Percentiles rank a stretch among this genome's conserved stretches.
Evolutionary conservation across 92 coral and sea anemone genomes (phyloP).

Genomic region (Bergia sp.): DNA sequence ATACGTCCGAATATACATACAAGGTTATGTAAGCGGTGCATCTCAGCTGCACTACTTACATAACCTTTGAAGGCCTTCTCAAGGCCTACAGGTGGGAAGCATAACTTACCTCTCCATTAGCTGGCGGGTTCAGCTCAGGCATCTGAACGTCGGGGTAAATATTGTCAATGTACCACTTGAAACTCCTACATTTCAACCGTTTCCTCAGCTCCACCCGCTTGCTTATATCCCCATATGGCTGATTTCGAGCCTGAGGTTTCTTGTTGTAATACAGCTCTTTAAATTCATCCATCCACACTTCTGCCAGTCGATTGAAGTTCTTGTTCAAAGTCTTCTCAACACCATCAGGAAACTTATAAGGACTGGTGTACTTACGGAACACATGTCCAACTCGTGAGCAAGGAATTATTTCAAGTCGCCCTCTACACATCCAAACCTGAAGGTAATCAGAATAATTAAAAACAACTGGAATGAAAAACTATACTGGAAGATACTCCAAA

Average conservation of each 20-base stretch:
- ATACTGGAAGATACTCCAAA: too few species aligned
- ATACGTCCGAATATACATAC: too few species aligned
- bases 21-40: too few species aligned
- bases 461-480: too few species aligned
- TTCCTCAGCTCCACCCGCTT: slow-evolving; percentile 80
- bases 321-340: slow-evolving; percentile 93
- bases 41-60: too few species aligned
- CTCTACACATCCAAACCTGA: slow-evolving; percentile 99
- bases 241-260: slow-evolving; percentile 92
- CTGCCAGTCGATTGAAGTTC: slow-evolving; percentile 96
- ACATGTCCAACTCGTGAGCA: slow-evolving; percentile 99
- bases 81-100: background rate
- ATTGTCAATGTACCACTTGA: slow-evolving; percentile 98
- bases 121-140: slow-evolving; percentile 98
- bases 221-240: slow-evolving; percentile 91
- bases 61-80: too few species aligned
- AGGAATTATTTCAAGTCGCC: slow-evolving; percentile 94
- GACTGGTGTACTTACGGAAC: slow-evolving; percentile 94
- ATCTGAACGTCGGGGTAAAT: slow-evolving; percentile 97
- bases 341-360: slow-evolving; percentile 97
- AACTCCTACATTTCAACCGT: slow-evolving; percentile 81
- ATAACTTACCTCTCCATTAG: slow-evolving; percentile 88
- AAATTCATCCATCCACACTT: slow-evolving; percentile 99
- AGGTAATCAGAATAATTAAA: too few species aligned
- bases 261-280: slow-evolving; percentile 97